Evolutionary conservation across 1,140 invertebrate species (phyloP).

Genomic region (Triops longicaudatus): DNA sequence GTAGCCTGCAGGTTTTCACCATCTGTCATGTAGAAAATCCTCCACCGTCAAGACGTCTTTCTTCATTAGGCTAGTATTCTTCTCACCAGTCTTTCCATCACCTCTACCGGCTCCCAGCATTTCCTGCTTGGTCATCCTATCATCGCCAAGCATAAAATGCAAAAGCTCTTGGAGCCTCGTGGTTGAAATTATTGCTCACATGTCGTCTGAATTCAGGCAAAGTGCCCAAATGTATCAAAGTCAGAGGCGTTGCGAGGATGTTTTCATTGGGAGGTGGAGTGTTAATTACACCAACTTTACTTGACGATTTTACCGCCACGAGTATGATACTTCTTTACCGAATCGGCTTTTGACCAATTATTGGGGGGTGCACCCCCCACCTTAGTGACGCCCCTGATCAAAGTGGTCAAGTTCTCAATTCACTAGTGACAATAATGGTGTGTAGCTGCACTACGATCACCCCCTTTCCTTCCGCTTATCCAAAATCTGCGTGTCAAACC

Average conservation of each 20-base stretch:
- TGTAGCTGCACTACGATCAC: neutral
- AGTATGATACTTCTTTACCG: too few relatives aligned
- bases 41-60: neutral
- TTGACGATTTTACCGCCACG: too few relatives aligned
- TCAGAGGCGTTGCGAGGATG: too few relatives aligned
- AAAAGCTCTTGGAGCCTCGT: neutral
- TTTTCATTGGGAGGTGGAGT: too few relatives aligned
- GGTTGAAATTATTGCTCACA: too few relatives aligned
- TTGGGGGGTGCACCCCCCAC: too few relatives aligned
- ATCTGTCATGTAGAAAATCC: neutral
- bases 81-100: neutral
- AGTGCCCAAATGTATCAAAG: neutral
- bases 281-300: too few relatives aligned
- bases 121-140: neutral
- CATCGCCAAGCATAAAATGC: neutral
- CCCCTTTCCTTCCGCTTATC: neutral
- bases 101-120: neutral
- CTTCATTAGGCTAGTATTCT: neutral
- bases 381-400: too few relatives aligned
- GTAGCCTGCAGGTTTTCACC: neutral
- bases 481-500: neutral
- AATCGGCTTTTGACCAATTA: too few relatives aligned
- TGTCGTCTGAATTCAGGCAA: neutral
- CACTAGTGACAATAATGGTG: neutral
- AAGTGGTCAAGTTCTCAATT: neutral